Base-by-base conservation (phyloP, 2,888 invertebrate genomes). In the Anoncus sp. region DNA sequence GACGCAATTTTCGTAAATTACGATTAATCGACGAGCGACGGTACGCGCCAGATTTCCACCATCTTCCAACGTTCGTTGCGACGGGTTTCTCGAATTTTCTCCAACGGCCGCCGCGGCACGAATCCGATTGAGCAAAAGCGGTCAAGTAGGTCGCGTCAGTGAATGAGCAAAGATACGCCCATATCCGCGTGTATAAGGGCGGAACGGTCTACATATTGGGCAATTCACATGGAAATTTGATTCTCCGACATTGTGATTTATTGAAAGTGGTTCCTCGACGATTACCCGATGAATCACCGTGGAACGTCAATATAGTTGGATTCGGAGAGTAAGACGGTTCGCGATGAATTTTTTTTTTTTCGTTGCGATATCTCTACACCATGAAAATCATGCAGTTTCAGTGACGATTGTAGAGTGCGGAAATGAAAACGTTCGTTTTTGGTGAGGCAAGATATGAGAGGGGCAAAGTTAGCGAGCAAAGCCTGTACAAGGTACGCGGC, bases 1-100 rank as follows among this genome's bases (percentile, higher is more conserved):
- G 74, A 80, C 65, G 69, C n/a, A n/a, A 63, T 80, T 70, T 71
- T 59, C 67, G 43, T 40, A 65, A 70, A 75, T 70, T 51, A 70
- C 59, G 51, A 75, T 65, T 14, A 22, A 31, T 31, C 57, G 69
- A 70, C 38, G n/a, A 22, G 10, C 43, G 18, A 9, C 9, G 6
- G 38, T 18, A 47, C 47, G 59, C 57, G 24, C 20, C 18, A 67
- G 2, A 74, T 67, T 75, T 63, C 24, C 18, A 18, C 22, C 43
- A 24, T 62, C 45, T 60, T 55, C 18, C 10, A n/a, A 24, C 20
- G 22, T 38, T 10, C 2, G 10, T 10, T 6, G 24, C n/a, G 5
- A 16, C n/a, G 38, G 47, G 12, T 12, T 40, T 65, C n/a, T 40
- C n/a, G 27, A 67, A 55, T 59, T 69, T 18, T 12, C 22, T 45